Evolutionary conservation across 2,113 vertebrate species (phyloP).

Genomic region (Redunca redunca): DNA sequence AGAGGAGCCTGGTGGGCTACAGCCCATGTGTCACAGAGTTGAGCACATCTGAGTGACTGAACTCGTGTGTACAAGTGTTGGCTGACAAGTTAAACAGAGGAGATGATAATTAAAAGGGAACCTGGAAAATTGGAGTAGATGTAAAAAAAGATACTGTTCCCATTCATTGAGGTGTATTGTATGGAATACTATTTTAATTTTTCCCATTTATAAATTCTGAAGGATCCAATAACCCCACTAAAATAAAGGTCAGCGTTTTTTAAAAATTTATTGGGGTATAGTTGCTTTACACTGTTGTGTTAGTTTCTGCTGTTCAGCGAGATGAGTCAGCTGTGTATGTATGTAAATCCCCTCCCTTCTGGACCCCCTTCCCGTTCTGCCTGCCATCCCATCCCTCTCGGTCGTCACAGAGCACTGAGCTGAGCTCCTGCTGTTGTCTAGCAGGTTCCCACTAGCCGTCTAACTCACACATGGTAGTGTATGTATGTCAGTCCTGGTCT

Average conservation of each 20-base stretch:
- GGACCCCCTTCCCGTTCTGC: background rate
- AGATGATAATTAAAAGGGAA: background rate
- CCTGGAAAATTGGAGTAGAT: background rate
- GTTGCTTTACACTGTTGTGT: background rate
- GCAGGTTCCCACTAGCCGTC: background rate
- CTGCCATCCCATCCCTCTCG: background rate
- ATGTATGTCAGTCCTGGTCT: background rate
- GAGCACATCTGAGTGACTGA: background rate
- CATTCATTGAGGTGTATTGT: background rate
- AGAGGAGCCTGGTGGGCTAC: background rate
- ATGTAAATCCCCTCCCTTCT: background rate
- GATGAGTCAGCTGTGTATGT: background rate
- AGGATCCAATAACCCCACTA: background rate
- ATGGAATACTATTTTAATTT: background rate
- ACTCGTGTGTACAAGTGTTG: background rate
- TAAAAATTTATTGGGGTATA: background rate
- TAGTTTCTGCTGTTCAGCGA: background rate
- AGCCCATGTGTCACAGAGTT: background rate
- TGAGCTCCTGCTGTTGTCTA: background rate
- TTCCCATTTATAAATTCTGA: constrained; percentile 7
- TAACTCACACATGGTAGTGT: background rate
- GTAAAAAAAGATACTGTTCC: background rate
- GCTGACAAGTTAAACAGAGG: background rate
- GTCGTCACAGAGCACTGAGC: background rate
- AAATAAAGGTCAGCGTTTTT: background rate